Evolutionary conservation across 2,797 vertebrate species (phyloP).

Genomic region (Protosalanx chinensis): DNA sequence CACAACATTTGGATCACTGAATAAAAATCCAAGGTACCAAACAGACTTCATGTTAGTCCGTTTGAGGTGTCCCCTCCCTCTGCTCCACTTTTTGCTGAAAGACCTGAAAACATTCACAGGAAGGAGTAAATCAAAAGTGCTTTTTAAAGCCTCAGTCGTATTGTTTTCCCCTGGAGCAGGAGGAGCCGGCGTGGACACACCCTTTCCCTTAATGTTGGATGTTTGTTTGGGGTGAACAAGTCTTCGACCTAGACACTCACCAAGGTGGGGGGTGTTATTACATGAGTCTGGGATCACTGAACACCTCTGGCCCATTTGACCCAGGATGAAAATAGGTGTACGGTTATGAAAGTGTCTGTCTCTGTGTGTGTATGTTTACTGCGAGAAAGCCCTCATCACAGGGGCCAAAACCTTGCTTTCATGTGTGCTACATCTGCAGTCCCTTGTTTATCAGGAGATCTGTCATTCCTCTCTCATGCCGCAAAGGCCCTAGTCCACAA

Average conservation of each 20-base stretch:
- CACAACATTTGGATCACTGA: background rate
- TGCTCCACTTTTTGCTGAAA: slow-evolving; percentile 53
- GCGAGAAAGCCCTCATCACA: background rate
- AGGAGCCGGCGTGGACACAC: slow-evolving; percentile 35
- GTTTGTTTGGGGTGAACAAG: too few species aligned
- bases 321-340: background rate
- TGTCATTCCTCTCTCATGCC: slow-evolving; percentile 30
- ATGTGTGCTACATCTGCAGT: slow-evolving; percentile 53
- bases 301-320: slow-evolving; percentile 3
- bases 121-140: slow-evolving; percentile 84
- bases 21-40: background rate
- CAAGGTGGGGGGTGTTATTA: background rate
- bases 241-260: background rate
- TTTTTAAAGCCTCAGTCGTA: slow-evolving; percentile 79
- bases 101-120: slow-evolving; percentile 84
- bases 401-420: slow-evolving; percentile 74
- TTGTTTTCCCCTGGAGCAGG: slow-evolving; percentile 75
- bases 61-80: slow-evolving; percentile 60
- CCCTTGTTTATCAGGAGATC: slow-evolving; percentile 44
- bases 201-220: slow-evolving; percentile 43
- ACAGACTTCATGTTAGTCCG: slow-evolving; percentile 69
- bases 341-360: background rate
- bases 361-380: slow-evolving; percentile 2
- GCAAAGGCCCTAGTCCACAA: slow-evolving; percentile 26
- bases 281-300: slow-evolving; percentile 6